Evolutionary conservation across 2,797 vertebrate species (phyloP).

Genomic region (Sebastes nivosus): DNA sequence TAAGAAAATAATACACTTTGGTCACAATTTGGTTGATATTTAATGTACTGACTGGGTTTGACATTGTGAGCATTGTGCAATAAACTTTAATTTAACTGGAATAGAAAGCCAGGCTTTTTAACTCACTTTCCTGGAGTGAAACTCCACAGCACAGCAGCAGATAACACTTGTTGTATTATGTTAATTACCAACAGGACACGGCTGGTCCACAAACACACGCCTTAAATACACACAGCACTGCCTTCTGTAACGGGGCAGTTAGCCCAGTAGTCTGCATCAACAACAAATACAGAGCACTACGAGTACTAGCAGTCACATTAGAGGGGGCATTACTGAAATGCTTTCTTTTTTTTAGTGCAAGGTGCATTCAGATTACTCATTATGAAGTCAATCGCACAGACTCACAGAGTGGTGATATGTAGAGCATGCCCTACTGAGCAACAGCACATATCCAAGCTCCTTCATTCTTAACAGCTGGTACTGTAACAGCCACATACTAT

Average conservation of each 20-base stretch:
- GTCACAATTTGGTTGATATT: neutral
- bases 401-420: neutral
- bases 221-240: conserved; percentile 49
- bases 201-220: conserved; percentile 11
- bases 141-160: conserved; percentile 4
- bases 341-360: conserved; percentile 3
- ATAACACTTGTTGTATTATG: conserved; percentile 1
- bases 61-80: neutral
- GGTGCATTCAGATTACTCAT: neutral
- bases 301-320: neutral
- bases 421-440: conserved; percentile 2
- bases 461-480: conserved; percentile 30
- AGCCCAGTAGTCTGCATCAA: neutral
- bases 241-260: neutral
- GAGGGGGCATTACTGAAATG: neutral
- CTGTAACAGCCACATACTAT: neutral
- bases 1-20: neutral
- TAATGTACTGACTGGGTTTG: neutral
- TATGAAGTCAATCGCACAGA: neutral
- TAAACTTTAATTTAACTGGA: neutral
- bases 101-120: neutral
- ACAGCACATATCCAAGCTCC: neutral
- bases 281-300: neutral
- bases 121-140: neutral
- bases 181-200: conserved; percentile 17